Evolutionary conservation across 2,888 invertebrate genomes (phyloP).

Genomic region (Tetragonisca angustula): DNA sequence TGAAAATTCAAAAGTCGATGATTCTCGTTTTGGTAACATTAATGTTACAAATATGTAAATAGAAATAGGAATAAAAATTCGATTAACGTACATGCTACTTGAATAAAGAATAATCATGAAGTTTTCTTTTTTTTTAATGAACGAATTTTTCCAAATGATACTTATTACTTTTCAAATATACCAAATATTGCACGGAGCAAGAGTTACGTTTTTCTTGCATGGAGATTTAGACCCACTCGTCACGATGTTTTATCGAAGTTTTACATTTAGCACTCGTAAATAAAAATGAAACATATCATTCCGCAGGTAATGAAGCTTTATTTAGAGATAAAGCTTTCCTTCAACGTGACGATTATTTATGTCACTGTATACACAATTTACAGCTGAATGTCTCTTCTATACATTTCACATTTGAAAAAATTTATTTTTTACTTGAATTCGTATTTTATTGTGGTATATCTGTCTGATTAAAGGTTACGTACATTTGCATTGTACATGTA

Average conservation of each 20-base stretch:
- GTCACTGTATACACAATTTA: neutral
- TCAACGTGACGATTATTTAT: neutral
- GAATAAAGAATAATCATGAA: too few relatives aligned
- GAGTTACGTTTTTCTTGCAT: neutral
- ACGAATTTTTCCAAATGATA: neutral
- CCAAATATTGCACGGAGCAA: too few relatives aligned
- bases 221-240: neutral
- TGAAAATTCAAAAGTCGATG: too few relatives aligned
- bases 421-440: neutral
- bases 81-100: neutral
- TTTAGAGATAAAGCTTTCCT: neutral
- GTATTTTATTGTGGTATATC: neutral
- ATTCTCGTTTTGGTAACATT: too few relatives aligned
- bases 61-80: neutral
- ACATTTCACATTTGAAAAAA: neutral
- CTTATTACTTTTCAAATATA: too few relatives aligned
- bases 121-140: neutral
- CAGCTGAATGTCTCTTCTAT: neutral
- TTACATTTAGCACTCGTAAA: neutral
- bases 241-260: neutral
- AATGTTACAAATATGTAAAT: too few relatives aligned
- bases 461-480: neutral
- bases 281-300: neutral
- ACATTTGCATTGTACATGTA: neutral
- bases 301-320: neutral